Percentiles rank a stretch among this genome's conserved stretches.
Evolutionary conservation across 1,140 invertebrate genomes (phyloP).

Genomic region (Drosophila oshimai): DNA sequence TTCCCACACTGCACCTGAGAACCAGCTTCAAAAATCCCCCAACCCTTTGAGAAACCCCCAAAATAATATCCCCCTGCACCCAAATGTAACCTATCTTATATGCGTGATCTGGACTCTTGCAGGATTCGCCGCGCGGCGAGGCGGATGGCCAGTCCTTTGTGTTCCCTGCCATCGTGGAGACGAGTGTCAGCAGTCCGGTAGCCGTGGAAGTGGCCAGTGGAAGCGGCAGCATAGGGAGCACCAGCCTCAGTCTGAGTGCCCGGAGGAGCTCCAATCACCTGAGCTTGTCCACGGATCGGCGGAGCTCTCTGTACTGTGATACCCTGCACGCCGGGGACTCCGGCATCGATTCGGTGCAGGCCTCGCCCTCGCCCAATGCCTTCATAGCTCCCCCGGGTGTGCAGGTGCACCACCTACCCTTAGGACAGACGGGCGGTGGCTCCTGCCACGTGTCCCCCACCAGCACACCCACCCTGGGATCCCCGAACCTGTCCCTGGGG

Average conservation of each 20-base stretch:
- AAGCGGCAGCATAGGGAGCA: slow-evolving; percentile 27
- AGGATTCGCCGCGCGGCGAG: slow-evolving; percentile 87
- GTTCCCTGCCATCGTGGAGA: slow-evolving; percentile 85
- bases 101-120: slow-evolving; percentile 50
- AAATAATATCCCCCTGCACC: neutral
- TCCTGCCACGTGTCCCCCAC: slow-evolving; percentile 79
- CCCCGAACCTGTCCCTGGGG: slow-evolving; percentile 80
- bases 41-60: neutral
- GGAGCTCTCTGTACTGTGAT: slow-evolving; percentile 81
- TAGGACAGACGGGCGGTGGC: slow-evolving; percentile 63
- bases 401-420: slow-evolving; percentile 51
- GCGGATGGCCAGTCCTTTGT: slow-evolving; percentile 88
- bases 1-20: slow-evolving; percentile 45
- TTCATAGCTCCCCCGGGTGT: slow-evolving; percentile 80
- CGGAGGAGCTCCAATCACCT: slow-evolving; percentile 64
- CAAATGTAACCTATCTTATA: slow-evolving; percentile 25
- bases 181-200: slow-evolving; percentile 76
- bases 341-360: slow-evolving; percentile 88
- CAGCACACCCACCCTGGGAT: slow-evolving; percentile 82
- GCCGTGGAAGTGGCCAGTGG: slow-evolving; percentile 22
- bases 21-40: slow-evolving; percentile 23
- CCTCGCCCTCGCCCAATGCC: slow-evolving; percentile 86
- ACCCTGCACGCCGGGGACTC: slow-evolving; percentile 83
- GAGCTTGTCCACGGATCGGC: slow-evolving; percentile 65
- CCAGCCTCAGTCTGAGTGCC: slow-evolving; percentile 25